These are phyloP conservation scores for Cecropterus lyciades DNA, from an alignment of 1,140 invertebrate genomes.

Conservation along the genomic window DNA sequence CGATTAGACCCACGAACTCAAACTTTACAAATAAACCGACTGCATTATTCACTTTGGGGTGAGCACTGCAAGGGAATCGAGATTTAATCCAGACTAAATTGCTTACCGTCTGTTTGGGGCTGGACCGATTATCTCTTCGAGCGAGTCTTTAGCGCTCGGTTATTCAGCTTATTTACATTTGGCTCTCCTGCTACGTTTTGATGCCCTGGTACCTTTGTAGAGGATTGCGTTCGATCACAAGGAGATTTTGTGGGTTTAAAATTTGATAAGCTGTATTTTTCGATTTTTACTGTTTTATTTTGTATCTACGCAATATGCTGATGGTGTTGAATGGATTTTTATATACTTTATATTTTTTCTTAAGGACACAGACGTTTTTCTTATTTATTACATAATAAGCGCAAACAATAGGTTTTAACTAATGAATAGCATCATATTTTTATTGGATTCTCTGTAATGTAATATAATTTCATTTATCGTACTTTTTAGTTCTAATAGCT, in stretches of 20 bases:
- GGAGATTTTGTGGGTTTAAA: constrained; percentile 4
- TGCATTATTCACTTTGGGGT: constrained; percentile 68
- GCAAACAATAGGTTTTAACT: too few species aligned
- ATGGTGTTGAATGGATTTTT: too few species aligned
- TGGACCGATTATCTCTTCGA: constrained; percentile 53
- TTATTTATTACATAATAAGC: too few species aligned
- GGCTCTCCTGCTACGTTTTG: constrained; percentile 34
- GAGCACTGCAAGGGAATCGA: constrained; percentile 60
- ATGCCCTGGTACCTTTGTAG: constrained; percentile 24
- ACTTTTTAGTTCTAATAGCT: too few species aligned
- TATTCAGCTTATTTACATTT: constrained; percentile 52
- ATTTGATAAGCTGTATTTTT: background rate
- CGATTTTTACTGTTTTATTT: too few species aligned
- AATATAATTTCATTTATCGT: too few species aligned
- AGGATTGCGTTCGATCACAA: constrained; percentile 18
- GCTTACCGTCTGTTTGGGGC: constrained; percentile 62
- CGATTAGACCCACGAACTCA: constrained; percentile 60
- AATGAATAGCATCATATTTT: too few species aligned
- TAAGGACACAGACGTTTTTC: too few species aligned
- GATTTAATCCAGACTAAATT: constrained; percentile 72
- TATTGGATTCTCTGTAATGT: too few species aligned
- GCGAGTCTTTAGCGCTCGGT: constrained; percentile 46
- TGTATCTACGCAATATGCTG: too few species aligned
- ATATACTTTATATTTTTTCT: too few species aligned
- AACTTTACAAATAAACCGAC: constrained; percentile 67